A percentile compares a stretch with the other conserved stretches of the same genome.
Conservation (phyloP, 2,888 invertebrate genomes). For the Synergus gifuensis region DNA sequence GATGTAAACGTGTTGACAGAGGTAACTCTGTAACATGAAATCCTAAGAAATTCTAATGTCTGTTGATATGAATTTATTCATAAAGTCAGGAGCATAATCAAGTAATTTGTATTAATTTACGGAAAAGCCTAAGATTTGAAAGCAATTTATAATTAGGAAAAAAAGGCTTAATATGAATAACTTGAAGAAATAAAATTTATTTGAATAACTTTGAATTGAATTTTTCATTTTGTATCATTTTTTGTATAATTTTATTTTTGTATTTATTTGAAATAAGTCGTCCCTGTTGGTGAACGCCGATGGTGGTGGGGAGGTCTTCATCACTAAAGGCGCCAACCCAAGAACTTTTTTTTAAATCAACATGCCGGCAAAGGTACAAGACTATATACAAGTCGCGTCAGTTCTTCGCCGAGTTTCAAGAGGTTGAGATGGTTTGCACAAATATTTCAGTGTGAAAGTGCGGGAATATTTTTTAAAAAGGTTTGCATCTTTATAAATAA, state of each 20-base stretch:
- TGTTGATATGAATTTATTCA: neutral
- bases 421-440: conserved; percentile 2
- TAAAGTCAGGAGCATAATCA: neutral
- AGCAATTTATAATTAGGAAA: too few species aligned
- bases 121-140: too few species aligned
- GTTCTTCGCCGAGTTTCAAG: conserved; percentile 13
- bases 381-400: neutral
- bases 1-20: too few species aligned
- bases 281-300: conserved; percentile 13
- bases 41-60: neutral
- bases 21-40: too few species aligned
- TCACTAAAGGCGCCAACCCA: conserved; percentile 17
- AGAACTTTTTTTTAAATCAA: conserved; percentile 20
- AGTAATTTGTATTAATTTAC: too few species aligned
- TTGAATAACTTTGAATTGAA: too few species aligned
- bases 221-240: neutral
- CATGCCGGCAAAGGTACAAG: conserved; percentile 24
- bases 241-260: too few species aligned
- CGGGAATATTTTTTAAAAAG: neutral
- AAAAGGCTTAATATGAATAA: too few species aligned
- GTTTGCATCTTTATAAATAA: neutral
- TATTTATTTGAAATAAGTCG: neutral
- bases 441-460: conserved; percentile 11
- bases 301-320: conserved; percentile 12
- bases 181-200: too few species aligned